phyloP scores from a whole-genome alignment of 2,888 invertebrate species.

The Chrysolina haemoptera region DNA sequence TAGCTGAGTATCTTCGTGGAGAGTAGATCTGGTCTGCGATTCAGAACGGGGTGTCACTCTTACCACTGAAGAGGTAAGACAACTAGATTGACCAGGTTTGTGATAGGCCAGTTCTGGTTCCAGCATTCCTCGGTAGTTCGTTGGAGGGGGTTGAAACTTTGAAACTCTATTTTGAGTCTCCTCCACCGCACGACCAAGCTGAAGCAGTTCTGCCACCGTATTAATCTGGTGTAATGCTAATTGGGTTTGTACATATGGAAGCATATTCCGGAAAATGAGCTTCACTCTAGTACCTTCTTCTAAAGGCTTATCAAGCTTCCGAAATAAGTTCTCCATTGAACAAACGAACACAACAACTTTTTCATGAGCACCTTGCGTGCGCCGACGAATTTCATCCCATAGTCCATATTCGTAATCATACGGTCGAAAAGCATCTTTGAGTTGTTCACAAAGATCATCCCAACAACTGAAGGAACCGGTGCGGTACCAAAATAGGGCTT shows the following conservation, averaged over 20 bases:
- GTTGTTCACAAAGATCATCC: constrained; percentile 26
- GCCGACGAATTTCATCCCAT: constrained; percentile 33
- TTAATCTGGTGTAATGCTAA: constrained; percentile 18
- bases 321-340: constrained; percentile 35
- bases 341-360: constrained; percentile 26
- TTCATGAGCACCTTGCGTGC: constrained; percentile 36
- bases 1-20: neutral
- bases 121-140: constrained; percentile 10
- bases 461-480: constrained; percentile 20
- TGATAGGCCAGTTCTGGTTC: constrained; percentile 37
- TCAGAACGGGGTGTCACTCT: neutral
- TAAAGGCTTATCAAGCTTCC: neutral
- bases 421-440: constrained; percentile 27
- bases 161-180: constrained; percentile 28
- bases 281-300: constrained; percentile 17
- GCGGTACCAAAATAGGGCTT: constrained; percentile 28
- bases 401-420: constrained; percentile 34
- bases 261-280: constrained; percentile 30
- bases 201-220: neutral
- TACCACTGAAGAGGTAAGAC: neutral
- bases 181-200: constrained; percentile 26
- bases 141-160: constrained; percentile 27
- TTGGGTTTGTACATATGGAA: constrained; percentile 28
- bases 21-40: neutral
- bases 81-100: neutral